Evolutionary conservation across 1,140 invertebrate species (phyloP).

Genomic region (Drosophila santomea): DNA sequence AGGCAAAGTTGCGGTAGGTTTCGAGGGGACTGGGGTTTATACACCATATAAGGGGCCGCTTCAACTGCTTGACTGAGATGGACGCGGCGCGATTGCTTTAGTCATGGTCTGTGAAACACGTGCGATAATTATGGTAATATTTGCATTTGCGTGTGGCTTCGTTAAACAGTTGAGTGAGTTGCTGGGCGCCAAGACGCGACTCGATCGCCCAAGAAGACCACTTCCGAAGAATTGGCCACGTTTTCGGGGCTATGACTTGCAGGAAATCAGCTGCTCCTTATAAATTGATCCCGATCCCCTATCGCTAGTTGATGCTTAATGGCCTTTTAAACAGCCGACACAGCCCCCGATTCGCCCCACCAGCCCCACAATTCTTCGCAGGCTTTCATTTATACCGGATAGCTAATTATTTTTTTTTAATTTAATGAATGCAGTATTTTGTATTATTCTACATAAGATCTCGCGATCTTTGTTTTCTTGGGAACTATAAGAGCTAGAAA

Average conservation of each 20-base stretch:
- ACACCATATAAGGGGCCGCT: conserved; percentile 1
- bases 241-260: conserved; percentile 2
- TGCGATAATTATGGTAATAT: conserved; percentile 83
- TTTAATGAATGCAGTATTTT: too few relatives aligned
- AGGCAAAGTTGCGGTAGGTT: background rate
- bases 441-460: too few relatives aligned
- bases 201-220: conserved; percentile 24
- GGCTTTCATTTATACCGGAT: conserved; percentile 10
- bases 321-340: conserved; percentile 64
- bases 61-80: conserved; percentile 56
- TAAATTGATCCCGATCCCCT: background rate
- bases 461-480: too few relatives aligned
- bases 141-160: conserved; percentile 81
- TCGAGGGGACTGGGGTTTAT: conserved; percentile 1
- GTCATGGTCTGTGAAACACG: conserved; percentile 76
- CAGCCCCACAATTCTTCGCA: conserved; percentile 29
- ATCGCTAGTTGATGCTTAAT: conserved; percentile 42
- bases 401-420: conserved; percentile 13
- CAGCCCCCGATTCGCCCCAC: conserved; percentile 29
- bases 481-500: too few relatives aligned
- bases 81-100: conserved; percentile 79
- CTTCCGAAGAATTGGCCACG: conserved; percentile 20
- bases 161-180: conserved; percentile 79
- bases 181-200: conserved; percentile 64
- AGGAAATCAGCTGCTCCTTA: background rate